phyloP scores from a whole-genome alignment of 2,797 vertebrate genomes.

The Leontocebus nigricollis region DNA sequence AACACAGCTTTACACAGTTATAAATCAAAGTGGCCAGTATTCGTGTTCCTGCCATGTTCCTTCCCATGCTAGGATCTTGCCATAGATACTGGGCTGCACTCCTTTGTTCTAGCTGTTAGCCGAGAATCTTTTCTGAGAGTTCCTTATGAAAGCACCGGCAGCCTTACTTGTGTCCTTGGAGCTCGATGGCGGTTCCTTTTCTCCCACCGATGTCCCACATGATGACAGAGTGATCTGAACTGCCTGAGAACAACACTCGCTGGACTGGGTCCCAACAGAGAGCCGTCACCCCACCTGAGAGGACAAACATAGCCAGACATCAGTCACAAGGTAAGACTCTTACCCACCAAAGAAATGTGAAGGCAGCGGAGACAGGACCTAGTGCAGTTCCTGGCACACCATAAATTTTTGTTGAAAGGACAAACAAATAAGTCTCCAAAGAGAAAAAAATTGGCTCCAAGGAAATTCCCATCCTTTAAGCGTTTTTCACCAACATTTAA shows the following conservation, averaged over 20 bases:
- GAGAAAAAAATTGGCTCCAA: not conserved
- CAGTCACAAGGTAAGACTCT: not conserved
- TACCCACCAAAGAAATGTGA: not conserved
- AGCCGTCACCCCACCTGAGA: slow-evolving; percentile 93
- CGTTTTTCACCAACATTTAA: not conserved
- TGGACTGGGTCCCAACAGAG: slow-evolving; percentile 97
- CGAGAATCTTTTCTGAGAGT: not conserved
- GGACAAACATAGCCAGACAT: slow-evolving; percentile 17
- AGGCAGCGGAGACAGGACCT: not conserved
- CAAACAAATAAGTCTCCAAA: not conserved
- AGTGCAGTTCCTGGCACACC: not conserved
- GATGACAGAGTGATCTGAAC: slow-evolving; percentile 98
- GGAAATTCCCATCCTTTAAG: not conserved
- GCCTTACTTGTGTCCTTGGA: slow-evolving; percentile 97
- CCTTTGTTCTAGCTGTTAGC: not conserved
- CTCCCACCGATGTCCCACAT: slow-evolving; percentile 99
- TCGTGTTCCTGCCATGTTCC: not conserved
- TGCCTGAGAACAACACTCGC: slow-evolving; percentile 95
- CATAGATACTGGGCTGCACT: fast-evolving
- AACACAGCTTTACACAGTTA: not conserved
- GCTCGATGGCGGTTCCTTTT: slow-evolving; percentile 97
- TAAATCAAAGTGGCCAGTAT: not conserved
- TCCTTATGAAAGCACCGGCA: not conserved
- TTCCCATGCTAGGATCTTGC: not conserved
- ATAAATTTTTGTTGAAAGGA: not conserved